Evolutionary conservation across 2,797 vertebrate species (phyloP).

Genomic region (Pyrocephalus nanus): DNA sequence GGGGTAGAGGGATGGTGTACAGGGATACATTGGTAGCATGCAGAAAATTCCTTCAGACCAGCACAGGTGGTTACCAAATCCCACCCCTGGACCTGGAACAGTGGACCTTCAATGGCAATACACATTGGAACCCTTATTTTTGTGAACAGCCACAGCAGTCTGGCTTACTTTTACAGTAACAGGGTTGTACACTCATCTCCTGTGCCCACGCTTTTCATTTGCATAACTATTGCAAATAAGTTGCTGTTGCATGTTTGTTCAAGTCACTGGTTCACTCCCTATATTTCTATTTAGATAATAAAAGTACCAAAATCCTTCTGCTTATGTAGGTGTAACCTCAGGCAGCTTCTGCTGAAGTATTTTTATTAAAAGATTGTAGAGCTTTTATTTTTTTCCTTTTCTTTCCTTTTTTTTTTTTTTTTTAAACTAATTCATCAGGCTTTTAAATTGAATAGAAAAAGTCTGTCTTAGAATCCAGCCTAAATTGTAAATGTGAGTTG

Average conservation of each 20-base stretch:
- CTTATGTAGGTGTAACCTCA: not conserved
- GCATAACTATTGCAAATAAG: not conserved
- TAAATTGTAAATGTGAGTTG: constrained; percentile 6
- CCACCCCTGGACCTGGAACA: not conserved
- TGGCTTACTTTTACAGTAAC: not conserved
- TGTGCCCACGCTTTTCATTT: not conserved
- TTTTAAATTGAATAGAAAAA: not conserved
- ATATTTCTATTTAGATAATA: not conserved
- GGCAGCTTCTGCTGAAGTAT: not conserved
- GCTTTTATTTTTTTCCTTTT: not conserved
- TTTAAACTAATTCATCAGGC: not conserved
- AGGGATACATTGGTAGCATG: not conserved
- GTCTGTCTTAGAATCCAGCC: not conserved
- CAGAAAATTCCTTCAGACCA: not conserved
- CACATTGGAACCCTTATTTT: not conserved
- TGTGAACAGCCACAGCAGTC: not conserved
- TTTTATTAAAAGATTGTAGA: not conserved
- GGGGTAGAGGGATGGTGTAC: not conserved
- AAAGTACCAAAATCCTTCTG: not conserved
- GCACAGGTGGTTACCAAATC: not conserved
- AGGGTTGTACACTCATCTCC: not conserved
- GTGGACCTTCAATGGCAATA: not conserved
- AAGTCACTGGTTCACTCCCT: not conserved
- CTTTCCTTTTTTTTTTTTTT: not conserved
- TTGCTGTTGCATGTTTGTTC: not conserved